Evolutionary conservation across 2,888 invertebrate species (phyloP), one percentile per base, ranked within the genome.

Genomic region (Plagodis dolabraria): DNA sequence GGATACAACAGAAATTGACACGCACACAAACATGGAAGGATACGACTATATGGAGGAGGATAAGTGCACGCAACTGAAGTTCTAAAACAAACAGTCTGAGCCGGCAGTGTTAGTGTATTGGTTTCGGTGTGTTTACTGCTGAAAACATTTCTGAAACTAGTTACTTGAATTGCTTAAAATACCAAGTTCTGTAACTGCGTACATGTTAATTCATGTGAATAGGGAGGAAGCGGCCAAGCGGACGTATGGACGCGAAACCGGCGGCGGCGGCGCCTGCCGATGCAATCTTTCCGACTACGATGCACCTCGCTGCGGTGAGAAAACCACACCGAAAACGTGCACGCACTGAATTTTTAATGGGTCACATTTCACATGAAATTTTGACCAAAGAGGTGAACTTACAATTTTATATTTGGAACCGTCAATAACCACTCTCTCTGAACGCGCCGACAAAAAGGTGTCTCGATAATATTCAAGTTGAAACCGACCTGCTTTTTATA

Each of bases 191-290:
- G 51, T 52, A 22, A 49, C 60, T 48, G 56, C 42, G 33, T 8
- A 33, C 12, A 44, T 60, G 11, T 42, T 33, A 11, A 47, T 61
- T 61, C 53, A 12, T 46, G 49, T 53, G 47, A 53, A 71, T 83
- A 87, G 83, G 81, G 86, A 90, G 89, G 90, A 91, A 90, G 86
- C 82, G 82, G 65, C 56, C 64, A 75, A 77, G 87, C 90, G 89
- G 90, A 90, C 85, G 80, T 73, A 68, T 70, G 75, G 83, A 80
- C 76, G 81, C 82, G 73, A 82, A 84, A 79, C 79, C 79, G 82
- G 84, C 40, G 36, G 84, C 40, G 36, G 42, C 42, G 43, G 43
- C 87, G 87, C 83, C 86, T 75, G 76, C 63, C 83, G 88, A 89
- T 89, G 83, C 84, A 84, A 89, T 89, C 87, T 85, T 71, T 72